Percentiles rank a stretch among this genome's conserved stretches.
These are phyloP conservation scores for Drosophila ustulata DNA, from an alignment of 2,888 invertebrate species.

Conservation along the genomic window DNA sequence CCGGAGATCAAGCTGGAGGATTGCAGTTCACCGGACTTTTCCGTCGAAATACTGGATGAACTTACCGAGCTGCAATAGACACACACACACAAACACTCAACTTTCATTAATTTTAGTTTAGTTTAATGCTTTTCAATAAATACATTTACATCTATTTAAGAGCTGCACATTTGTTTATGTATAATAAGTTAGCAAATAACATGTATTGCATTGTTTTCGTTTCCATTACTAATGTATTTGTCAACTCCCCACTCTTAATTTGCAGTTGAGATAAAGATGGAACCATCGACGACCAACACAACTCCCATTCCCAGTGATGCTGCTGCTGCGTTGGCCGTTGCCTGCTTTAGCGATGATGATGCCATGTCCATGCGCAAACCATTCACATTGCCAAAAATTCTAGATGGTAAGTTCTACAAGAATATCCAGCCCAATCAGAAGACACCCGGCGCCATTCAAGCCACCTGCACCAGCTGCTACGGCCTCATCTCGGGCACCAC, in stretches of 20 bases:
- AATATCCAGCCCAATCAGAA: constrained; percentile 82
- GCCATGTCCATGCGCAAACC: constrained; percentile 66
- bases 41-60: constrained; percentile 80
- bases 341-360: constrained; percentile 64
- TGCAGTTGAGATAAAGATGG: constrained; percentile 65
- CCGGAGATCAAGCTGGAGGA: constrained; percentile 81
- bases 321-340: constrained; percentile 30
- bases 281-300: constrained; percentile 28
- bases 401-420: constrained; percentile 82
- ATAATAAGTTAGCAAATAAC: constrained; percentile 9
- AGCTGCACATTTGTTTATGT: constrained; percentile 19
- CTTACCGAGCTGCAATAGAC: constrained; percentile 67
- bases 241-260: constrained; percentile 25
- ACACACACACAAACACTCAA: neutral
- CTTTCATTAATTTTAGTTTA: constrained; percentile 27
- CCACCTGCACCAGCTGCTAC: constrained; percentile 81
- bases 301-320: constrained; percentile 33
- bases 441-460: constrained; percentile 82
- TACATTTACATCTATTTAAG: constrained; percentile 23
- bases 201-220: neutral
- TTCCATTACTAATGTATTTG: constrained; percentile 36
- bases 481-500: constrained; percentile 82
- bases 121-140: constrained; percentile 47
- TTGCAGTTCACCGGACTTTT: constrained; percentile 72
- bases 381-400: constrained; percentile 77